Conservation (phyloP, 2,113 vertebrate species). For the Capreolus pygargus region DNA sequence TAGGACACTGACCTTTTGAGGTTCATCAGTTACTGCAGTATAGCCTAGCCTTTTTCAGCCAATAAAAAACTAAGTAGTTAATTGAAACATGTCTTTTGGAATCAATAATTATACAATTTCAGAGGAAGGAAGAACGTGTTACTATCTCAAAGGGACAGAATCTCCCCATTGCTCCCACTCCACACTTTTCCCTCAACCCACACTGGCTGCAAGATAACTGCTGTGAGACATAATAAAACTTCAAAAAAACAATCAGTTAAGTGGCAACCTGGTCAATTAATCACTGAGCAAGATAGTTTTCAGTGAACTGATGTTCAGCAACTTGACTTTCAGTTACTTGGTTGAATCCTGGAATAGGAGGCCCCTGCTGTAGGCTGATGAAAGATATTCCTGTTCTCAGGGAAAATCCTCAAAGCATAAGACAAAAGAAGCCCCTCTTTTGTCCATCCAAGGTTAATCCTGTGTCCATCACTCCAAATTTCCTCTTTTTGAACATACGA, state of each 20-base stretch:
- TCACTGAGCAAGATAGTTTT: background rate
- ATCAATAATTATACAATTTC: background rate
- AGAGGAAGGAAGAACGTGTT: background rate
- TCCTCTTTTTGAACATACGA: background rate
- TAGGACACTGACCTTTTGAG: background rate
- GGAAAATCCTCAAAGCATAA: background rate
- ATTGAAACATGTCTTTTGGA: slow-evolving; percentile 7
- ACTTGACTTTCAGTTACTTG: background rate
- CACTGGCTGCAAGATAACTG: background rate
- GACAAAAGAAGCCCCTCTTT: background rate
- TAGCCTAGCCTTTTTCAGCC: background rate
- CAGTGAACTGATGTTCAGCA: background rate
- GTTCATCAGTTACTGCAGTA: background rate
- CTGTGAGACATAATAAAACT: background rate
- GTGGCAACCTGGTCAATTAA: background rate
- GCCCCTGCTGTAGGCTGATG: background rate
- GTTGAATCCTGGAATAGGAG: background rate
- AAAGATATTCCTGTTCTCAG: background rate
- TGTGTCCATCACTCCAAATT: background rate
- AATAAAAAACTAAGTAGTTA: background rate
- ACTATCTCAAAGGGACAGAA: background rate
- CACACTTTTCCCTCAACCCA: background rate
- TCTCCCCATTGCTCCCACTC: background rate
- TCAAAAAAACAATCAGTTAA: background rate
- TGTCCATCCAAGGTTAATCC: background rate